Percentiles rank a stretch among this genome's conserved stretches.
Evolutionary conservation across 2,797 vertebrate species (phyloP).

Genomic region (Buceros bicornis): DNA sequence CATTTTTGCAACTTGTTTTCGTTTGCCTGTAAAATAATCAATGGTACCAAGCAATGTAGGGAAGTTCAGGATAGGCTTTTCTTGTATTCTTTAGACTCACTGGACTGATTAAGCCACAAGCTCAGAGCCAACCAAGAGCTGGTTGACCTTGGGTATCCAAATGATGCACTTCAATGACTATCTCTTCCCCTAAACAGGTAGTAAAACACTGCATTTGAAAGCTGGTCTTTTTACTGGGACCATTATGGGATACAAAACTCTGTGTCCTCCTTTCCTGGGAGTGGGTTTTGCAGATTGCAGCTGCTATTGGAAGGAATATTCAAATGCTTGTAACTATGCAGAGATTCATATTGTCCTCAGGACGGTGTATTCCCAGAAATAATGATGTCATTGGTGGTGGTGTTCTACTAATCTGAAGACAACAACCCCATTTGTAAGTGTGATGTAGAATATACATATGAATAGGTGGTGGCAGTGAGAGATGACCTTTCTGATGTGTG

Average conservation of each 20-base stretch:
- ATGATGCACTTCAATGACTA: neutral
- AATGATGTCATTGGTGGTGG: neutral
- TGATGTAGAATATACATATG: constrained; percentile 44
- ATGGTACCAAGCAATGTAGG: neutral
- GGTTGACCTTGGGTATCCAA: neutral
- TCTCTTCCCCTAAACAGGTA: neutral
- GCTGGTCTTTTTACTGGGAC: neutral
- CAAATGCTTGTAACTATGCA: constrained; percentile 1
- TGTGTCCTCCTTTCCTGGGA: neutral
- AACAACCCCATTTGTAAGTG: constrained; percentile 36
- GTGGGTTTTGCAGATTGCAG: neutral
- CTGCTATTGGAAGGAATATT: neutral
- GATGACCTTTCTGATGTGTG: constrained; percentile 53
- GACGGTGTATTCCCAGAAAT: neutral
- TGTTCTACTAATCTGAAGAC: constrained; percentile 45
- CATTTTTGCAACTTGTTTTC: neutral
- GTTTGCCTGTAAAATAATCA: constrained; percentile 13
- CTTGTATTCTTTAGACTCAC: neutral
- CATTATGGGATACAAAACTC: neutral
- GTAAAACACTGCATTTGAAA: neutral
- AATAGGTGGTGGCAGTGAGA: constrained; percentile 26
- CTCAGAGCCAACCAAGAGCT: neutral
- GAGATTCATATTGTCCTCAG: neutral
- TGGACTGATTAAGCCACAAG: neutral
- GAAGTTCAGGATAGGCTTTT: neutral